These are phyloP conservation scores for Myopa tessellatipennis DNA, from an alignment of 2,888 invertebrate genomes.

Conservation along the genomic window DNA sequence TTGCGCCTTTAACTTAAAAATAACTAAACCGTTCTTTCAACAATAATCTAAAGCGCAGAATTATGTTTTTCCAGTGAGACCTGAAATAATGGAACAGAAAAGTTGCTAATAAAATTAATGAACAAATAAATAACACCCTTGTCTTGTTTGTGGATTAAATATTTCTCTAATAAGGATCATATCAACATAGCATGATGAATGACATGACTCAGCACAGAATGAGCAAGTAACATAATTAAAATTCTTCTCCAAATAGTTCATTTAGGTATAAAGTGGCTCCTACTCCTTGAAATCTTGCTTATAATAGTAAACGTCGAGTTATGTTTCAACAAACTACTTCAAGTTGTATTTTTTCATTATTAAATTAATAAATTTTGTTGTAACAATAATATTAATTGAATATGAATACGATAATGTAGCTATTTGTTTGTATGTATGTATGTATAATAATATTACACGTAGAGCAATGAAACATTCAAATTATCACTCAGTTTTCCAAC, in stretches of 20 bases:
- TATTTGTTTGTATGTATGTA: constrained; percentile 19
- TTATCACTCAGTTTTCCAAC: constrained; percentile 2
- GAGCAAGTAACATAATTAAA: no score
- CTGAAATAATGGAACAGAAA: neutral
- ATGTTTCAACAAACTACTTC: constrained; percentile 25
- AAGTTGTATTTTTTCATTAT: constrained; percentile 34
- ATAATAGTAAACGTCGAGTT: neutral
- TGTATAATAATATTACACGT: constrained; percentile 32
- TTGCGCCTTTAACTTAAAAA: no score
- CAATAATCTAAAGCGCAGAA: no score
- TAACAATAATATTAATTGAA: constrained; percentile 33
- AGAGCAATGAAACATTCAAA: constrained; percentile 30
- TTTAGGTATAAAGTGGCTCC: neutral
- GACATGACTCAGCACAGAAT: no score
- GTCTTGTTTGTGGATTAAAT: no score
- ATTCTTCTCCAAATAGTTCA: neutral
- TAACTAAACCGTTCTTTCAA: no score
- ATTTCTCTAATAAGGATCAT: no score
- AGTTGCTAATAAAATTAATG: neutral
- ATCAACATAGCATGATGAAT: no score
- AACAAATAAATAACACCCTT: neutral
- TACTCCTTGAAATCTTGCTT: neutral
- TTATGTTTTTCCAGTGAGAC: no score
- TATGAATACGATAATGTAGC: constrained; percentile 32
- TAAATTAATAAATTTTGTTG: constrained; percentile 32